Base-by-base conservation (phyloP, 2,113 vertebrate species). In the Carassius auratus region DNA sequence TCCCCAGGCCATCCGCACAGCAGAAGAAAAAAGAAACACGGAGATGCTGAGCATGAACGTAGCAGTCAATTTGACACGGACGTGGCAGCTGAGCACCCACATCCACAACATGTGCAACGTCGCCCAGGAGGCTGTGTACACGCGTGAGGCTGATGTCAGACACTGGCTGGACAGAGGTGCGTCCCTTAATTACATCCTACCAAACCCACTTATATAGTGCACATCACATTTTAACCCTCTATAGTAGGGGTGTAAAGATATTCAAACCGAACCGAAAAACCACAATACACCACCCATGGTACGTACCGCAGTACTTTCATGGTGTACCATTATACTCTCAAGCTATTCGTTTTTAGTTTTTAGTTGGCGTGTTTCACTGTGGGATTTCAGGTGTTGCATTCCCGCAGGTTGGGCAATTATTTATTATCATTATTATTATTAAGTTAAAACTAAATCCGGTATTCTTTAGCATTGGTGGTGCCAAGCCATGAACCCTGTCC, bases 31-130 rank as follows among this genome's bases (percentile, higher is more conserved):
- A 21, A 85, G 96, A 3, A 94, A 93, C 0, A 90, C 93, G 36
- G 98, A 99, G 79, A 95, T 95, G 9, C 93, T 99, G 84, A 95
- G 93, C 88, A 97, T 99, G 98, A 96, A 96, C 1, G 87, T 95
- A 0, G 94, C 95, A 0, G 96, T 99, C 78, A 99, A 99, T 90
- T 94, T 99, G 86, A 99, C 95, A 90, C 96, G 92, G 88, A 97
- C 94, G 2, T 95, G 89, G 52, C 96, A 97, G 86, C 96, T 99
- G 84, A 99, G 97, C 89, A 89, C 95, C 64, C 97, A 99, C 87
- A 93, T 99, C 86, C 95, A 94, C 92, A 99, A 97, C 8, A 94
- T 97, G 87, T 99, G 98, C 19, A 95, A 96, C 0, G 97, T 99
- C 89, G 98, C 98, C n/a, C 89, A 38, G 0, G 98, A 98, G 42